Conservation (phyloP, 2,797 vertebrate species). For the Moxostoma hubbsi region DNA sequence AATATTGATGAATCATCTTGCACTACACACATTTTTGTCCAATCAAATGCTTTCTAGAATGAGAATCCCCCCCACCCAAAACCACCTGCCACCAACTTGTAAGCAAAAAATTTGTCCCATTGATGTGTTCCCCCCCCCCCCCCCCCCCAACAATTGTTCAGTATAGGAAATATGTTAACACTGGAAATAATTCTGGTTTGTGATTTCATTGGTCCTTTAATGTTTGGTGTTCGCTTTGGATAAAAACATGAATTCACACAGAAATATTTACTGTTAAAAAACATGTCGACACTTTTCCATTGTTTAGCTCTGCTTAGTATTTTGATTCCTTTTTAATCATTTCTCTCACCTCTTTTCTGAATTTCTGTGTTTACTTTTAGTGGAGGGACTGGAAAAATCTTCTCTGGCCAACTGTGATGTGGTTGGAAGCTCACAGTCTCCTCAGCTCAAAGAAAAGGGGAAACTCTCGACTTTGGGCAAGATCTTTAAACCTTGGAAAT, state of each 20-base stretch:
- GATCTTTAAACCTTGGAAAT: slow-evolving; percentile 99
- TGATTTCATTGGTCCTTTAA: not conserved
- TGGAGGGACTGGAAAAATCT: slow-evolving; percentile 94
- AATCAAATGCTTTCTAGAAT: too few relatives aligned
- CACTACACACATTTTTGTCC: too few relatives aligned
- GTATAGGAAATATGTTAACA: too few relatives aligned
- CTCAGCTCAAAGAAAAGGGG: slow-evolving; percentile 90
- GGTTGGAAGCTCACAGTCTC: slow-evolving; percentile 82
- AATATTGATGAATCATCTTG: too few relatives aligned
- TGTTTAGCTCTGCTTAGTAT: too few relatives aligned
- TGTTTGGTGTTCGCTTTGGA: slow-evolving; percentile 4
- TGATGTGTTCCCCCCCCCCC: too few relatives aligned
- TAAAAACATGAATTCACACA: slow-evolving; percentile 26
- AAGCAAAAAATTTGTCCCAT: too few relatives aligned
- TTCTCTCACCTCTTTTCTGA: slow-evolving; percentile 23
- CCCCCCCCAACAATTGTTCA: too few relatives aligned
- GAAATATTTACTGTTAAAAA: slow-evolving; percentile 30
- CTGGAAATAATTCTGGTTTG: too few relatives aligned
- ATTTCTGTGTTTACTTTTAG: slow-evolving; percentile 67
- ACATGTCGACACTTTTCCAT: not conserved
- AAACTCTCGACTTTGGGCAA: slow-evolving; percentile 93
- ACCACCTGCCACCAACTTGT: too few relatives aligned
- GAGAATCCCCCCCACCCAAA: too few relatives aligned
- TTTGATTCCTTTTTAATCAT: not conserved
- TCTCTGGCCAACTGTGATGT: slow-evolving; percentile 89